Percentiles rank a stretch among this genome's conserved stretches.
Conservation (phyloP, 2,888 invertebrate species). For the Acrocera orbiculus region DNA sequence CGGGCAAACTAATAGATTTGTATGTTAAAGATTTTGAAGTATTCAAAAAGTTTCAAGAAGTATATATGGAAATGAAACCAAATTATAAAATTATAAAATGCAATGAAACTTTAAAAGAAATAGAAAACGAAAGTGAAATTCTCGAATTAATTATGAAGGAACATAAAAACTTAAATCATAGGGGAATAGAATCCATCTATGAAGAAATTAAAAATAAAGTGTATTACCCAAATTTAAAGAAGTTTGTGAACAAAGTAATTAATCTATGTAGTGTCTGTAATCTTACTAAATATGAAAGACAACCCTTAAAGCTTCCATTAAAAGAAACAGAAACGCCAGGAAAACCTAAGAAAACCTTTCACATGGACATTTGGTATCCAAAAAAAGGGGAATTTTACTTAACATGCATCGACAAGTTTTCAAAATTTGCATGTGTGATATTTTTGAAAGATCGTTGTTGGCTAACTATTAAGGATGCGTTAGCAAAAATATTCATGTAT, state of each 20-base stretch:
- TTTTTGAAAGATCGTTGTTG: neutral
- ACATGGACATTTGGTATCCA: constrained; percentile 1
- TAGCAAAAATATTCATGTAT: neutral
- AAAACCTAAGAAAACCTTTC: neutral
- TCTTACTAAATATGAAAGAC: constrained; percentile 1
- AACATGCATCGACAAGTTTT: constrained; percentile 3
- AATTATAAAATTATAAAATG: neutral
- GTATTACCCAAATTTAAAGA: neutral
- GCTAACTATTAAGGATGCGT: neutral
- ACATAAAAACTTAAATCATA: neutral
- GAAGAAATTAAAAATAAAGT: neutral
- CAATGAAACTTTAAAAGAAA: neutral
- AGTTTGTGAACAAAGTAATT: neutral
- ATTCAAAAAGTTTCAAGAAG: neutral
- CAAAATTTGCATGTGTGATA: neutral
- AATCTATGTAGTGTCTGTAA: constrained; percentile 1
- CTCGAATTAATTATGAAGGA: neutral
- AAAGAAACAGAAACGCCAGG: neutral
- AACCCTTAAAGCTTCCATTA: constrained; percentile 1
- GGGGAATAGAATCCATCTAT: neutral
- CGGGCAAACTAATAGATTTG: neutral
- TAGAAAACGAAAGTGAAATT: neutral
- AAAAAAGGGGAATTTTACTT: neutral
- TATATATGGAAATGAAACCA: neutral
- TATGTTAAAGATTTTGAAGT: neutral